Evolutionary conservation across 2,113 vertebrate genomes (phyloP).

Genomic region (Tichodroma muraria): DNA sequence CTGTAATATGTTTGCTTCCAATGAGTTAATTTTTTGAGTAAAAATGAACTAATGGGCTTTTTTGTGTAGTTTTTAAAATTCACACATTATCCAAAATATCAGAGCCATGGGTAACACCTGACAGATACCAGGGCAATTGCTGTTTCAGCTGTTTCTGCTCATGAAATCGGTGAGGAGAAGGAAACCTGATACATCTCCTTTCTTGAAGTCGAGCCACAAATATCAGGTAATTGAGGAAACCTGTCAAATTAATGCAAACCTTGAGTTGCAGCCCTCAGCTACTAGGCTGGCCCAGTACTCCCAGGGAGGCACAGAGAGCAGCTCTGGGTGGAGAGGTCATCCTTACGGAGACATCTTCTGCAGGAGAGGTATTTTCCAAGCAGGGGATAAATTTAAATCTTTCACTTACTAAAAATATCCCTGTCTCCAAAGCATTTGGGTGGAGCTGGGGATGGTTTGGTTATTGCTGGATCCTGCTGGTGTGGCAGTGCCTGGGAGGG

Average conservation of each 20-base stretch:
- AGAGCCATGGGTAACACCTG: neutral
- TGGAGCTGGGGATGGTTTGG: neutral
- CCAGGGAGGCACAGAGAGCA: neutral
- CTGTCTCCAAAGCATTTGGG: neutral
- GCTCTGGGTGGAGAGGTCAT: neutral
- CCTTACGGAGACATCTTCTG: rapidly evolving
- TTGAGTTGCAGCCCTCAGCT: neutral
- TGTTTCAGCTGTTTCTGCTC: neutral
- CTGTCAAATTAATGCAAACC: neutral
- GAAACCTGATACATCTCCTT: neutral
- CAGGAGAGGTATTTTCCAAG: neutral
- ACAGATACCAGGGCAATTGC: neutral
- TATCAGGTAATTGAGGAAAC: neutral
- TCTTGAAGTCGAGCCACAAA: neutral
- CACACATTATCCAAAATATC: neutral
- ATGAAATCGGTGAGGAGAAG: neutral
- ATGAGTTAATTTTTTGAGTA: neutral
- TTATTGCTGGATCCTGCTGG: neutral
- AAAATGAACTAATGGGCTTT: neutral
- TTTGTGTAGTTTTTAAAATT: neutral
- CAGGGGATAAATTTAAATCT: neutral
- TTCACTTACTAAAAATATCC: neutral
- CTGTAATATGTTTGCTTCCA: neutral
- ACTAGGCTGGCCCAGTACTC: neutral
- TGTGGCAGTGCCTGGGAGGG: neutral